Conservation (phyloP, 2,888 invertebrate genomes). For the Acanthopleura granulata region DNA sequence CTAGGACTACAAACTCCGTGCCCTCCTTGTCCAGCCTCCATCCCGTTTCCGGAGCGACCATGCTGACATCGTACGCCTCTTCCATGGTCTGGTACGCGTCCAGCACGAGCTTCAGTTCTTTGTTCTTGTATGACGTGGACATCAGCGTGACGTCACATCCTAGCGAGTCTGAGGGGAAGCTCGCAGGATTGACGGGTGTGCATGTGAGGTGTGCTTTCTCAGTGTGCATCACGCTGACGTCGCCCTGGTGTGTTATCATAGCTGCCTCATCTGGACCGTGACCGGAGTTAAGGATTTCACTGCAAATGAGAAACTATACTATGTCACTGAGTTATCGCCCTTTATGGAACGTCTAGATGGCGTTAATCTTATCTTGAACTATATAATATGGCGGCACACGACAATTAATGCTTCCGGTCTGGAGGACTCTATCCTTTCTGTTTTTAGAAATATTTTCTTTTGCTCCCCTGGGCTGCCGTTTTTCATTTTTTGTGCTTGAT, state of each 20-base stretch:
- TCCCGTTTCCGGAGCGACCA: neutral
- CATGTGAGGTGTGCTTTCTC: neutral
- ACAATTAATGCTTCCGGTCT: no score
- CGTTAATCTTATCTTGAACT: no score
- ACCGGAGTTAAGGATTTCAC: constrained; percentile 12
- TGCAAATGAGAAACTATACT: neutral
- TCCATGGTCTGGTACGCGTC: neutral
- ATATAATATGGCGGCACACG: no score
- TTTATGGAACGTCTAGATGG: no score
- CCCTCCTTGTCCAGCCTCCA: neutral
- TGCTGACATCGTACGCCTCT: neutral
- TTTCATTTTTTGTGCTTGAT: no score
- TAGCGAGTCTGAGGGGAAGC: neutral
- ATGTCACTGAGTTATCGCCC: no score
- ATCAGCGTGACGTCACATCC: neutral
- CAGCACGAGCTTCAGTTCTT: neutral
- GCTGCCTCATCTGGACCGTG: constrained; percentile 5
- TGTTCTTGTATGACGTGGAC: neutral
- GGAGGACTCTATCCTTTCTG: no score
- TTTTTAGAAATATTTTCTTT: no score
- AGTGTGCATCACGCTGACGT: neutral
- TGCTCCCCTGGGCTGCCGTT: no score
- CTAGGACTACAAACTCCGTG: neutral
- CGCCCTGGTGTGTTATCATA: neutral
- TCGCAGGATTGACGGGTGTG: neutral